Percentiles rank a stretch among this genome's conserved stretches.
Evolutionary conservation across 1,140 invertebrate species (phyloP).

Genomic region (Eumaeus atala): DNA sequence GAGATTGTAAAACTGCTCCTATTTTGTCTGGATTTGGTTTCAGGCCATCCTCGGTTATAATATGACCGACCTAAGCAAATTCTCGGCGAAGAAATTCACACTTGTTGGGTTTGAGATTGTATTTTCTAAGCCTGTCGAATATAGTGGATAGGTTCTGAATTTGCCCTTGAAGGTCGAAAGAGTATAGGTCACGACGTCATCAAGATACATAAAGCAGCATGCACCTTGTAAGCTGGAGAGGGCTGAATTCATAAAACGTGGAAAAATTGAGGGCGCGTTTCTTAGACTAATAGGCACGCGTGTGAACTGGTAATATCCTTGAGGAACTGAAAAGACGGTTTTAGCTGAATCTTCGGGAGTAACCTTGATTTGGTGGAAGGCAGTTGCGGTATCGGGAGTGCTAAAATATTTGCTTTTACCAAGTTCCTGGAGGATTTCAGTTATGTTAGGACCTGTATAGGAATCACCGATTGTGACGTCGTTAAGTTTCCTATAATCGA

Average conservation of each 20-base stretch:
- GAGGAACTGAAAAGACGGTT: slow-evolving; percentile 38
- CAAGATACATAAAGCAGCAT: slow-evolving; percentile 54
- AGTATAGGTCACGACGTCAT: slow-evolving; percentile 63
- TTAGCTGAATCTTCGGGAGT: slow-evolving; percentile 11
- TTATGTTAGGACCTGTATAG: slow-evolving; percentile 16
- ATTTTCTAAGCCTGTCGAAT: slow-evolving; percentile 38
- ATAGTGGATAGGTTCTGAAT: slow-evolving; percentile 39
- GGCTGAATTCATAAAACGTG: slow-evolving; percentile 51
- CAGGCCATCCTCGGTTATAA: slow-evolving; percentile 38
- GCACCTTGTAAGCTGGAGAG: slow-evolving; percentile 25
- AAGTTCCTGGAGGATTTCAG: slow-evolving; percentile 16
- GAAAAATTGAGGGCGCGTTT: slow-evolving; percentile 43
- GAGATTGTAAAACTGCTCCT: slow-evolving; percentile 34
- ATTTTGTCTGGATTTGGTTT: slow-evolving; percentile 29
- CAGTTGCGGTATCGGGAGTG: slow-evolving; percentile 11
- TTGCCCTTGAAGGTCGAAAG: slow-evolving; percentile 44
- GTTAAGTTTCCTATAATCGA: slow-evolving; percentile 15
- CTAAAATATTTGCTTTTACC: slow-evolving; percentile 15
- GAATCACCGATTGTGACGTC: slow-evolving; percentile 17
- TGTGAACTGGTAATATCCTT: slow-evolving; percentile 43
- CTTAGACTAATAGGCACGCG: slow-evolving; percentile 30
- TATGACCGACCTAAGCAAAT: slow-evolving; percentile 42
- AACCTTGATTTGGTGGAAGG: slow-evolving; percentile 16
- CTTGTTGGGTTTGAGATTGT: slow-evolving; percentile 43
- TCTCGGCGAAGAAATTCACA: slow-evolving; percentile 31